Evolutionary conservation across 2,888 invertebrate genomes (phyloP).

Genomic region (Pristionchus maxplancki): DNA sequence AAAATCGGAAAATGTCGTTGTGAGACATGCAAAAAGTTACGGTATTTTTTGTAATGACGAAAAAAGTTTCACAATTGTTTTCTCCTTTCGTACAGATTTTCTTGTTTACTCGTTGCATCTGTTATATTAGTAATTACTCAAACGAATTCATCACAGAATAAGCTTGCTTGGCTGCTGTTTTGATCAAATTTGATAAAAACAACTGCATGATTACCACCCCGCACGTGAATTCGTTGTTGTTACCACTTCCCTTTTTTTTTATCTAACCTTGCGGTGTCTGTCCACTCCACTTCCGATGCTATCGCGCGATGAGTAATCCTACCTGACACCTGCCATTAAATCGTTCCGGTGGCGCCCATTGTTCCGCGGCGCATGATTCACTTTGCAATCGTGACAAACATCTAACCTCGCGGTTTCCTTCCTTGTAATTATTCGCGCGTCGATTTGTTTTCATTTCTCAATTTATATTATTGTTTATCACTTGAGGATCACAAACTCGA

Average conservation of each 20-base stretch:
- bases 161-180: no score
- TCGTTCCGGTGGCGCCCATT: neutral
- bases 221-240: no score
- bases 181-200: no score
- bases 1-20: neutral
- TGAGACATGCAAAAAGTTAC: neutral
- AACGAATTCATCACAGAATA: no score
- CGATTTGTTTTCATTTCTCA: neutral
- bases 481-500: neutral
- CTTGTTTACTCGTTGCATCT: neutral
- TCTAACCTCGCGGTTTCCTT: neutral
- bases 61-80: neutral
- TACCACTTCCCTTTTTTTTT: neutral
- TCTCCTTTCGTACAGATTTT: neutral
- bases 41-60: neutral
- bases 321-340: constrained; percentile 18
- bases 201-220: no score
- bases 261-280: neutral
- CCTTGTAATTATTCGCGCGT: neutral
- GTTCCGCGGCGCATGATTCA: constrained; percentile 43
- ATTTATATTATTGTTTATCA: neutral
- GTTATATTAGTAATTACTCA: no score
- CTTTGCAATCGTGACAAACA: constrained; percentile 44
- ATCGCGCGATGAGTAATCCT: neutral
- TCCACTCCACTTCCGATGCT: neutral